These are phyloP conservation scores for Protonibea diacanthus DNA, from an alignment of 2,797 vertebrate genomes.

Conservation along the genomic window DNA sequence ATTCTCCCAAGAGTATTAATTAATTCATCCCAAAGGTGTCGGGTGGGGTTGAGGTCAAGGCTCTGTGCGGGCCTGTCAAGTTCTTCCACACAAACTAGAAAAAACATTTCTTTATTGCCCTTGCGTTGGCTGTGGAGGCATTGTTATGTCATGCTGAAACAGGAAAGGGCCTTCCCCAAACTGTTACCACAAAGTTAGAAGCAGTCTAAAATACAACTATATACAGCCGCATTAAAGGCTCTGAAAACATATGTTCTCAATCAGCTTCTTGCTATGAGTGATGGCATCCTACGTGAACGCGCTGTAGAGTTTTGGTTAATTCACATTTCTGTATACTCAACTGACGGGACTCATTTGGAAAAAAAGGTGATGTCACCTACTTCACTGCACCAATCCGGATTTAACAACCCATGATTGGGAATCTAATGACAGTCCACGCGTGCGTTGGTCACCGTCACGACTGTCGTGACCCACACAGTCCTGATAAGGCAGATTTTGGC, in stretches of 20 bases:
- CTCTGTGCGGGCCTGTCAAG: neutral
- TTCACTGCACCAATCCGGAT: neutral
- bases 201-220: slow-evolving; percentile 5
- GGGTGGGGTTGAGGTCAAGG: neutral
- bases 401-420: neutral
- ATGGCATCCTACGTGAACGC: neutral
- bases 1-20: neutral
- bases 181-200: neutral
- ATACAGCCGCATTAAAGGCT: neutral
- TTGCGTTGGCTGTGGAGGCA: neutral
- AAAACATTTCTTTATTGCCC: neutral
- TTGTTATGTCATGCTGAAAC: neutral
- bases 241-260: slow-evolving; percentile 4
- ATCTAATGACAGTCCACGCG: neutral
- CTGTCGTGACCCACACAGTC: neutral
- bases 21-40: neutral
- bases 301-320: neutral
- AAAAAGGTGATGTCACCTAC: neutral
- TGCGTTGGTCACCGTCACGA: neutral
- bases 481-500: neutral
- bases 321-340: neutral
- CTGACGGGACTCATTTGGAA: neutral
- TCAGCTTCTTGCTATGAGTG: neutral
- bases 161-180: slow-evolving; percentile 6
- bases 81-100: neutral